Percentiles rank a stretch among this genome's conserved stretches.
Conservation (phyloP, 2,888 invertebrate genomes). For the Ichneumoninae sp. region DNA sequence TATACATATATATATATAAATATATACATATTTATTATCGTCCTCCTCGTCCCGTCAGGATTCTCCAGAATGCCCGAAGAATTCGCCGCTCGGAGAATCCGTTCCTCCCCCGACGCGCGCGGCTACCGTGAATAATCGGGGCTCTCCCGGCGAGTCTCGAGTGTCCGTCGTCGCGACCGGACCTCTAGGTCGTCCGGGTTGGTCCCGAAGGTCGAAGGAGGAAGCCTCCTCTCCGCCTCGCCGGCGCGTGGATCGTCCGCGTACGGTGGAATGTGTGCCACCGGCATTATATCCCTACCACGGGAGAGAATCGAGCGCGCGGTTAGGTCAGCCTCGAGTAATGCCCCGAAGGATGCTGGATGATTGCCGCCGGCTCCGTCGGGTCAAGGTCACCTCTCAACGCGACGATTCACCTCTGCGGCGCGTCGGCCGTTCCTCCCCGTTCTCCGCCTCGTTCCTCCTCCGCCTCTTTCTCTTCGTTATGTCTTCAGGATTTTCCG, state of each 20-base stretch:
- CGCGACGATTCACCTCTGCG: conserved; percentile 50
- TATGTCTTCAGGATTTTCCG: conserved; percentile 25
- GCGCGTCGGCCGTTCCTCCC: conserved; percentile 22
- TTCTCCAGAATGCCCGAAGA: conserved; percentile 1
- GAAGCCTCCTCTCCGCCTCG: background rate
- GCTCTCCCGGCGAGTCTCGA: conserved; percentile 32
- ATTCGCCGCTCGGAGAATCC: conserved; percentile 12
- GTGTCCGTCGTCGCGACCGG: conserved; percentile 52
- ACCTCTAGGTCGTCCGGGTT: conserved; percentile 66
- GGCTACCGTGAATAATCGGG: conserved; percentile 44
- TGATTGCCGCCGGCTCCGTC: conserved; percentile 74
- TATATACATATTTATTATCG: background rate
- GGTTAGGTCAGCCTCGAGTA: conserved; percentile 78
- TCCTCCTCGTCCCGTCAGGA: background rate
- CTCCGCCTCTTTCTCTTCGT: conserved; percentile 3
- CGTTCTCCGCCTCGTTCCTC: background rate
- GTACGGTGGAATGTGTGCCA: conserved; percentile 77
- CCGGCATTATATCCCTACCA: conserved; percentile 33
- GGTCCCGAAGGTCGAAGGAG: conserved; percentile 61
- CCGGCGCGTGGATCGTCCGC: conserved; percentile 45
- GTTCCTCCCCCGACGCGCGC: background rate
- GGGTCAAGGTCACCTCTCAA: conserved; percentile 78
- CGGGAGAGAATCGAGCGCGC: conserved; percentile 59
- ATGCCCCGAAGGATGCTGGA: conserved; percentile 70
- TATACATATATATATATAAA: no score